Evolutionary conservation across 1,140 invertebrate species (phyloP).

Genomic region (Armadillidium nasatum): DNA sequence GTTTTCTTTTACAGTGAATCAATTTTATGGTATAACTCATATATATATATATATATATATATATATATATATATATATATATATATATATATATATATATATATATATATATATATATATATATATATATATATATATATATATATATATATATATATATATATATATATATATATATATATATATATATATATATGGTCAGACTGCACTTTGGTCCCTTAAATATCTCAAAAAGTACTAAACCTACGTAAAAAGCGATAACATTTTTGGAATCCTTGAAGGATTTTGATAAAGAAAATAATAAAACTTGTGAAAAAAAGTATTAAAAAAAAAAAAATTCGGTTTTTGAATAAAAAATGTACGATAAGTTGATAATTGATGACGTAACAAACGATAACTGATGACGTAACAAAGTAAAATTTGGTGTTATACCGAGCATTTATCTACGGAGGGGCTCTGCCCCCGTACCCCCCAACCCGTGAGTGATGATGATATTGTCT

Average conservation of each 20-base stretch:
- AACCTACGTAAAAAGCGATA: background rate
- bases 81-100: constrained; percentile 22
- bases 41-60: constrained; percentile 23
- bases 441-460: no score
- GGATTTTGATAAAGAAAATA: no score
- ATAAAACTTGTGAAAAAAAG: no score
- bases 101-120: constrained; percentile 13
- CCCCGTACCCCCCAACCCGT: no score
- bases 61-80: constrained; percentile 24
- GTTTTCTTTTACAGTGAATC: background rate
- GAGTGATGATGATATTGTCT: no score
- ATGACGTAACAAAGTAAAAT: no score
- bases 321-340: no score
- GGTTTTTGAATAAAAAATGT: no score
- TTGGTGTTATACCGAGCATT: no score
- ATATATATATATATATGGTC: background rate
- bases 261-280: background rate
- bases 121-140: constrained; percentile 4
- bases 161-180: constrained; percentile 12
- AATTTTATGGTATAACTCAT: background rate
- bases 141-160: constrained; percentile 7
- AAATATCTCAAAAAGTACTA: background rate
- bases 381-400: no score
- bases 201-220: no score
- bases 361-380: no score